Evolutionary conservation across 2,113 vertebrate species (phyloP), one percentile per base, ranked within the genome.

Genomic region (Notothenia coriiceps): DNA sequence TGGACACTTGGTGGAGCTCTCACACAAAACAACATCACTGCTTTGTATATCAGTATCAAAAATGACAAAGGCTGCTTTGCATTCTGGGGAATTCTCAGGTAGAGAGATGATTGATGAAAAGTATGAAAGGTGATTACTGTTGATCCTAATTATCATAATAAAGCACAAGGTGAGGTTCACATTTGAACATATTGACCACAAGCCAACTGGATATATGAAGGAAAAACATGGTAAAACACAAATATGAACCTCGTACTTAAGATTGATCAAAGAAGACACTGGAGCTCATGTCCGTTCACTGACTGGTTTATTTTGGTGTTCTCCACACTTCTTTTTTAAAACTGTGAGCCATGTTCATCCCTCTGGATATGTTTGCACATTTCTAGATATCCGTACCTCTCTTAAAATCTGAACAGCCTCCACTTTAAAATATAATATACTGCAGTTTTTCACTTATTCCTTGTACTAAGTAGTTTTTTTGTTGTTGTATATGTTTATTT

Each of bases 1-100:
- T 35, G 6, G 29, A 71, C 88, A 88, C 84, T 81, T 59, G 86
- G 77, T 68, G 90, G 85, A 25, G 72, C 80, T 70, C 57, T 74
- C 71, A 74, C 50, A 66, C 33, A 74, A 87, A 33, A 55, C 0
- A 50, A 29, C 40, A 20, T 3, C 63, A 17, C 2, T 5, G 40
- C 40, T 33, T 20, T 18, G n/a, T 3, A 13, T 17, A 5, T 6
- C 14, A 22, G 17, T n/a, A 70, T 9, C 40, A 33, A 35, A 46
- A 25, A 69, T 15, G 55, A 61, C 43, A 52, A 67, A 70, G 40
- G 66, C 50, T 54, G 52, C 11, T 10, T 46, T n/a, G 10, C 20
- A 35, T 35, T 63, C 50, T 29, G 20, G 13, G 51, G 9, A 43
- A 50, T 57, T 44, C 43, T 70, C 14, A 29, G 59, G 44, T 59